Evolutionary conservation across 2,888 invertebrate species (phyloP).

Genomic region (Sturmia bella): DNA sequence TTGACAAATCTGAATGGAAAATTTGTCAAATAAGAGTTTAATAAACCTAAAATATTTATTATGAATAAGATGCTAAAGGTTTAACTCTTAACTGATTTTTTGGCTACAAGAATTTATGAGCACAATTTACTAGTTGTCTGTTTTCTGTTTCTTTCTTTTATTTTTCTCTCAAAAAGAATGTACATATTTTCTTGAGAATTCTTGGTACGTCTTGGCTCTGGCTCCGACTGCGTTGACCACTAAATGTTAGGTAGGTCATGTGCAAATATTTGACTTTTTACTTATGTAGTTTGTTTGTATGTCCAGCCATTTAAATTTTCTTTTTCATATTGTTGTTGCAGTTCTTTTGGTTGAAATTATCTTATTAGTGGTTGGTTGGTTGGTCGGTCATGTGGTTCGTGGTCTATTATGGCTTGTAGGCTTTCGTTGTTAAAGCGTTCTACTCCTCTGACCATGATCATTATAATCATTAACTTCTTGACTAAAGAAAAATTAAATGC

Average conservation of each 20-base stretch:
- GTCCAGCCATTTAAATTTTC: neutral
- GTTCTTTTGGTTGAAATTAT: slow-evolving; percentile 1
- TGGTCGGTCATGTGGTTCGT: slow-evolving; percentile 13
- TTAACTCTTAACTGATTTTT: too few species aligned
- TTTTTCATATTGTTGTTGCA: neutral
- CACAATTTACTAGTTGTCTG: too few species aligned
- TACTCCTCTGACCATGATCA: slow-evolving; percentile 25
- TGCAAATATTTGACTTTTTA: slow-evolving; percentile 23
- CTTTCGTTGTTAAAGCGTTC: slow-evolving; percentile 37
- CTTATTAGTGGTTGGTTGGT: slow-evolving; percentile 16
- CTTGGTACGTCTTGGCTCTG: neutral
- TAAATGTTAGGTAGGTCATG: slow-evolving; percentile 48
- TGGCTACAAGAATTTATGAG: too few species aligned
- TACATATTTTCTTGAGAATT: slow-evolving; percentile 8
- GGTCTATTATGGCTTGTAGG: slow-evolving; percentile 41
- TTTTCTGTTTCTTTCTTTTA: too few species aligned
- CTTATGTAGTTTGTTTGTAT: neutral
- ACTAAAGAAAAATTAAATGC: neutral
- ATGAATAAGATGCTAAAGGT: too few species aligned
- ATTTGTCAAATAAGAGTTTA: too few species aligned
- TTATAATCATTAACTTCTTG: slow-evolving; percentile 54
- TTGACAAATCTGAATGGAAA: too few species aligned
- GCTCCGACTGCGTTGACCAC: slow-evolving; percentile 3
- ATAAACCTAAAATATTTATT: too few species aligned
- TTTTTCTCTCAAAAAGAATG: neutral